Percentiles rank a stretch among this genome's conserved stretches.
These are phyloP conservation scores for Berghia stephanieae DNA, from an alignment of 1,140 invertebrate genomes.

Conservation along the genomic window DNA sequence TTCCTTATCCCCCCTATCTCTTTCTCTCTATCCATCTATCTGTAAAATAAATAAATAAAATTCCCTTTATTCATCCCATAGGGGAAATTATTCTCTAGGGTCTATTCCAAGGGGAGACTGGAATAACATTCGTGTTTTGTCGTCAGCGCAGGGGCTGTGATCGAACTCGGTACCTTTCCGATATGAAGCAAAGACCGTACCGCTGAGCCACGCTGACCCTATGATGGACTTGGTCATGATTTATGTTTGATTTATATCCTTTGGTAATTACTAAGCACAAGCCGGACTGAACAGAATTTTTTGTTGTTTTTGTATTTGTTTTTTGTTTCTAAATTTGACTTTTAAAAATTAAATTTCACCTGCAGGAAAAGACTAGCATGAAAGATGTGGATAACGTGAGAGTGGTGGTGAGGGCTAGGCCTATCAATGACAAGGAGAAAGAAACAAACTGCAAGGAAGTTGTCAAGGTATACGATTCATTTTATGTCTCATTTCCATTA, in stretches of 20 bases:
- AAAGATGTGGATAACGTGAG: conserved; percentile 78
- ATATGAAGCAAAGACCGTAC: conserved; percentile 5
- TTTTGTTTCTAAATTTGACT: not conserved
- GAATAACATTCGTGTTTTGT: not conserved
- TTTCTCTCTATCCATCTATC: not conserved
- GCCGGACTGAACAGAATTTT: not conserved
- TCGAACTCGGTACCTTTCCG: not conserved
- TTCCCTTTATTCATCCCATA: not conserved
- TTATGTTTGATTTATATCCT: not conserved
- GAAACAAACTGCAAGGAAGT: conserved; percentile 73
- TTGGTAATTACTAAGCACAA: not conserved
- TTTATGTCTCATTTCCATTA: not conserved
- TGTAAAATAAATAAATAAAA: too few relatives aligned
- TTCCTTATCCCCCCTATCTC: not conserved
- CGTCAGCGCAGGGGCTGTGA: not conserved
- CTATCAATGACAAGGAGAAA: conserved; percentile 85
- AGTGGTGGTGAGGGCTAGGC: conserved; percentile 90
- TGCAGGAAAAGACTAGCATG: conserved; percentile 47
- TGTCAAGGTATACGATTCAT: conserved; percentile 65
- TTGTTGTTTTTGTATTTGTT: conserved; percentile 1
- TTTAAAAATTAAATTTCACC: conserved; percentile 3
- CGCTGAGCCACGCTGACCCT: conserved; percentile 8
- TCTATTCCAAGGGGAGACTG: not conserved
- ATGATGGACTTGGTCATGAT: not conserved
- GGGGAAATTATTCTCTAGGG: not conserved